Evolutionary conservation across 2,888 invertebrate genomes (phyloP), one percentile per base, ranked within the genome.

Genomic region (Aspidiotus rigidus): DNA sequence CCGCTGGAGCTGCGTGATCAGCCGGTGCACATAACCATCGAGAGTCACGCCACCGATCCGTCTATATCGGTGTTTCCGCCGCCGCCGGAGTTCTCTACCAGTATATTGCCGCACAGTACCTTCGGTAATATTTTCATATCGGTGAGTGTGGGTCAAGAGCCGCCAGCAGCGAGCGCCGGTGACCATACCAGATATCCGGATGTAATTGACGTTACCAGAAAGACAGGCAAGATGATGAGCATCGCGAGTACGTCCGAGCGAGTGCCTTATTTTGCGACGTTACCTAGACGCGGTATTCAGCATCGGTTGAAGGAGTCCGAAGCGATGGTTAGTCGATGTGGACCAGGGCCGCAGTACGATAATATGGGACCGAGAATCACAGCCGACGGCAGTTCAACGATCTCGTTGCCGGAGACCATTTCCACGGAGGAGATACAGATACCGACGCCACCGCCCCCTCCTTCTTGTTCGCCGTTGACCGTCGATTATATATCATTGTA

Each of bases 351-450:
- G 67, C 87, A 88, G 72, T 92, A 93, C 78, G 93, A 93, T 80
- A 92, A 92, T 79, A 90, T 92, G 88, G 92, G 92, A 8, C 89
- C 91, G 66, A 83, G 92, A 73, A 89, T 92, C 64, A 93, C 92
- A 10, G 91, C 91, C 49, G 89, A 90, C 72, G 93, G 93, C 62
- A 90, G 90, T 77, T 92, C 92, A 9, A 90, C 89, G 40, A 85
- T 91, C 77, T 91, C 91, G 41, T 81, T 93, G 73, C 89, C 89
- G 72, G 89, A 85, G 75, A 76, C 78, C 69, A 77, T 79, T 44
- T 73, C 74, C 8, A 72, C 72, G 59, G 75, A 76, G 64, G 75
- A 76, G 15, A 76, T 77, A 55, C 80, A 76, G 15, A 76, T 77
- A 55, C 80, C 81, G 16, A 80, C 81, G 42, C 81, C 81, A 1